Evolutionary conservation across 2,888 invertebrate genomes (phyloP).

Genomic region (Dorcus hopei): DNA sequence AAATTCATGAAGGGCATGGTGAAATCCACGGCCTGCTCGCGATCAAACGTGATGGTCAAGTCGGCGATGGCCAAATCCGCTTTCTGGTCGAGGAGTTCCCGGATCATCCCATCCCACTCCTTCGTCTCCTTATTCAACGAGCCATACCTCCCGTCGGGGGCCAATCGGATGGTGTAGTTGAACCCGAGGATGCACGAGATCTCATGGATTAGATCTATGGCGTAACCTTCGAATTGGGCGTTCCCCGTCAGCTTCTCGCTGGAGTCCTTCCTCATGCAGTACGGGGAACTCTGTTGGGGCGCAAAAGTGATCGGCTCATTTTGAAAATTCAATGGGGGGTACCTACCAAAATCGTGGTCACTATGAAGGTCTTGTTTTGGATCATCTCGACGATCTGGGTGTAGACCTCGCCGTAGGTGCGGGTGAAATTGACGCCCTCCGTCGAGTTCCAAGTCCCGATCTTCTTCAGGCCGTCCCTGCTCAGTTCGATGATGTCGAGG

Average conservation of each 20-base stretch:
- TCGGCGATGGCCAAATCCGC: constrained; percentile 97
- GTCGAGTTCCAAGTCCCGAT: constrained; percentile 88
- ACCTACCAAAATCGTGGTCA: constrained; percentile 88
- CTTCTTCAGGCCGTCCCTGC: constrained; percentile 76
- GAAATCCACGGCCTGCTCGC: constrained; percentile 93
- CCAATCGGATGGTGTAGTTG: constrained; percentile 82
- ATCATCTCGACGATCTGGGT: constrained; percentile 85
- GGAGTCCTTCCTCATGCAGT: constrained; percentile 90
- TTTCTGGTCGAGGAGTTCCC: constrained; percentile 81
- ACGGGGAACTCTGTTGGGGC: constrained; percentile 79
- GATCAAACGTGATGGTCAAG: constrained; percentile 93
- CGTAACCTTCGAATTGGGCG: constrained; percentile 92
- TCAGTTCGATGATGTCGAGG: constrained; percentile 87
- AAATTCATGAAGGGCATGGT: constrained; percentile 99
- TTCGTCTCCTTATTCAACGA: constrained; percentile 77
- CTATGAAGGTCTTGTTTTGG: constrained; percentile 87
- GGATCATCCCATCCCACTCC: constrained; percentile 91
- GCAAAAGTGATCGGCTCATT: constrained; percentile 5
- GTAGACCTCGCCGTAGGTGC: constrained; percentile 81
- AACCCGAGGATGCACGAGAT: constrained; percentile 84
- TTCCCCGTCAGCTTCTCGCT: constrained; percentile 82
- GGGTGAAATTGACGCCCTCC: constrained; percentile 82
- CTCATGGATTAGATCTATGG: constrained; percentile 89
- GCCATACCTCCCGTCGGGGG: constrained; percentile 83
- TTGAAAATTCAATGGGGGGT: background rate